Conservation (phyloP, 2,888 invertebrate genomes). For the Myopa tessellatipennis region DNA sequence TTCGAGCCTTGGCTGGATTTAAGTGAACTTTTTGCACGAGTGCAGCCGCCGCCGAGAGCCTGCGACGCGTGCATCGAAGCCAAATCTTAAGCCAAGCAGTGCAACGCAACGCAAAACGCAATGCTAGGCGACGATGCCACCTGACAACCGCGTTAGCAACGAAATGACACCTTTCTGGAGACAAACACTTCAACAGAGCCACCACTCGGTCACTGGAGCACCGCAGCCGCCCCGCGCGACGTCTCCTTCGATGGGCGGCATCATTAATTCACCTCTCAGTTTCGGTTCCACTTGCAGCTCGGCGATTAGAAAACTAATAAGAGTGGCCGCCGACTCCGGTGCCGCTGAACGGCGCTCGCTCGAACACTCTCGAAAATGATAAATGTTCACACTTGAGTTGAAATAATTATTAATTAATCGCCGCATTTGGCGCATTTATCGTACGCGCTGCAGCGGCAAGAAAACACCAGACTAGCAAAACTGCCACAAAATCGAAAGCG, state of each 20-base stretch:
- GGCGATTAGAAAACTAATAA: neutral
- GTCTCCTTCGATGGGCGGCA: neutral
- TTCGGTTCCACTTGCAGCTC: constrained; percentile 6
- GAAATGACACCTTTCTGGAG: constrained; percentile 20
- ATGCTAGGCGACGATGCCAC: constrained; percentile 4
- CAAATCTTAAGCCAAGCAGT: neutral
- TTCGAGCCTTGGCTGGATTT: neutral
- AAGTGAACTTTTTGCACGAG: constrained; percentile 10
- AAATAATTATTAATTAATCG: constrained; percentile 54
- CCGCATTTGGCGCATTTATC: constrained; percentile 44
- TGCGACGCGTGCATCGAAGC: neutral
- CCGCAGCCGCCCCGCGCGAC: neutral
- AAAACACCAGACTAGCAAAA: neutral
- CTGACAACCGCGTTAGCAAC: constrained; percentile 30
- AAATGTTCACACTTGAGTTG: constrained; percentile 52
- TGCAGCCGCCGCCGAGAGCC: neutral
- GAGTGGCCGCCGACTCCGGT: neutral
- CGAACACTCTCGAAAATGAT: constrained; percentile 45
- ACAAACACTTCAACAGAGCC: neutral
- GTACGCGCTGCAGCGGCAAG: neutral
- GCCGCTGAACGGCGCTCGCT: constrained; percentile 15
- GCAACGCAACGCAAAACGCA: too few relatives aligned
- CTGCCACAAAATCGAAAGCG: neutral
- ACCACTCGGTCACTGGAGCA: neutral
- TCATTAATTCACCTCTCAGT: constrained; percentile 32